phyloP scores from a whole-genome alignment of 2,113 vertebrate genomes.

The Puntigrus tetrazona region DNA sequence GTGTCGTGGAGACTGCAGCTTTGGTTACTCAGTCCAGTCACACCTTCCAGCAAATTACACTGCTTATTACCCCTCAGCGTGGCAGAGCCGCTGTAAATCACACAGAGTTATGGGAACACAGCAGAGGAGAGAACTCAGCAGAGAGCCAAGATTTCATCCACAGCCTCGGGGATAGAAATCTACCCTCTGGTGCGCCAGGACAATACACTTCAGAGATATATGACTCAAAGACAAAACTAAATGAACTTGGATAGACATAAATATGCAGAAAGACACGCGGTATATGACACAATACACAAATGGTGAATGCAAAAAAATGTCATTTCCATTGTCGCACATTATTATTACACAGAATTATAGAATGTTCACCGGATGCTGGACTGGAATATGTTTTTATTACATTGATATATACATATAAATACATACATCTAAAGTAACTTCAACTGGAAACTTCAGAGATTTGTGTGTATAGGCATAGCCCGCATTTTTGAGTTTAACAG shows the following conservation, averaged over 20 bases:
- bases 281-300: neutral
- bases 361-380: neutral
- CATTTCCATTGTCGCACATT: neutral
- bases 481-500: no score
- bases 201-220: constrained; percentile 12
- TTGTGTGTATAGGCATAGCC: no score
- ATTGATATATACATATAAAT: no score
- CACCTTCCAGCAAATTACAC: constrained; percentile 68
- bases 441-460: no score
- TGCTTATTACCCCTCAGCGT: constrained; percentile 72
- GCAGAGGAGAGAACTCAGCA: constrained; percentile 39
- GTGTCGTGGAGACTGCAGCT: constrained; percentile 49
- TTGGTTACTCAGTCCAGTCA: constrained; percentile 65
- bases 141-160: constrained; percentile 32
- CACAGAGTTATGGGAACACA: constrained; percentile 67
- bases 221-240: constrained; percentile 6
- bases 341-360: neutral
- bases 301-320: neutral
- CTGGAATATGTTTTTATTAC: no score
- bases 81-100: constrained; percentile 68
- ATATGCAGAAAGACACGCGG: neutral
- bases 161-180: neutral
- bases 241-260: neutral
- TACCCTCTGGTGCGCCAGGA: neutral
- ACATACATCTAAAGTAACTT: no score